Conservation (phyloP, 1,140 invertebrate genomes). For the Daktulosphaira vitifoliae region DNA sequence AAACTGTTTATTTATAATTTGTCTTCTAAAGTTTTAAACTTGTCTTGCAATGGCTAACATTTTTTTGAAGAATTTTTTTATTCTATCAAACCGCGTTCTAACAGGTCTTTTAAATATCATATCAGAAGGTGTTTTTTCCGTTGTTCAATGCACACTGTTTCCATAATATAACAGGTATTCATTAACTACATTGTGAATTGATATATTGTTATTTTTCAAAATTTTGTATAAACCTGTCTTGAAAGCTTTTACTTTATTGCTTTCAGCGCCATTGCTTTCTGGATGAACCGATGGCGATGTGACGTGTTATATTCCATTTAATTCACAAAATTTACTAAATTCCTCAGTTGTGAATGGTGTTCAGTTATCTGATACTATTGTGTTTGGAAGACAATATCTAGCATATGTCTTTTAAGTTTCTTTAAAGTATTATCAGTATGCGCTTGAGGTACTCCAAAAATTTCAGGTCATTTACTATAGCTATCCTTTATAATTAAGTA, state of each 20-base stretch:
- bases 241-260: slow-evolving; percentile 43
- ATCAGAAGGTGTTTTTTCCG: slow-evolving; percentile 22
- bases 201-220: background rate
- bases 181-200: background rate
- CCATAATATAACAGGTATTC: slow-evolving; percentile 34
- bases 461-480: slow-evolving; percentile 44
- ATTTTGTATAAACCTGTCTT: slow-evolving; percentile 40
- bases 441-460: slow-evolving; percentile 36
- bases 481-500: slow-evolving; percentile 44
- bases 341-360: slow-evolving; percentile 37
- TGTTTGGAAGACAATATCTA: slow-evolving; percentile 37
- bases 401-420: slow-evolving; percentile 37
- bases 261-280: slow-evolving; percentile 40
- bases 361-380: slow-evolving; percentile 40
- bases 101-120: slow-evolving; percentile 34
- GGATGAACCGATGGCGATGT: slow-evolving; percentile 39
- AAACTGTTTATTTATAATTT: background rate
- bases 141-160: slow-evolving; percentile 3
- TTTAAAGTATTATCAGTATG: slow-evolving; percentile 30
- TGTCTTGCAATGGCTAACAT: background rate
- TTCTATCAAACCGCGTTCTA: slow-evolving; percentile 5
- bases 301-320: slow-evolving; percentile 38
- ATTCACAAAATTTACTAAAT: slow-evolving; percentile 38
- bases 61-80: background rate
- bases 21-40: background rate